Evolutionary conservation across 1,140 invertebrate genomes (phyloP), one percentile per base, ranked within the genome.

Genomic region (Sesamia nonagrioides): DNA sequence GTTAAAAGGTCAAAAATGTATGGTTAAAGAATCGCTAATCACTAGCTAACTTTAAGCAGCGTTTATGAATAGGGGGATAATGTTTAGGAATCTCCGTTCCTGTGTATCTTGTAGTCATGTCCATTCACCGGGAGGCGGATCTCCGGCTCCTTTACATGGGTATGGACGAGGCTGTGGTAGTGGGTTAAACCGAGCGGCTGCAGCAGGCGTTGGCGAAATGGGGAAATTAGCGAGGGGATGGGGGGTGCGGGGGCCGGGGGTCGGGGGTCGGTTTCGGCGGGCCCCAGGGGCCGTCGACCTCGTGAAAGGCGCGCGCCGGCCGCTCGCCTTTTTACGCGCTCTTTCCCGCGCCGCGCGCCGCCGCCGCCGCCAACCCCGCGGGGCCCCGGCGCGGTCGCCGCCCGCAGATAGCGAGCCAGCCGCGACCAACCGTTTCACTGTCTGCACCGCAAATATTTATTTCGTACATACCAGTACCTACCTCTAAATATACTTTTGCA

Each of bases 291-390:
- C 82, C 91, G 89, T 90, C 88, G 90, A 92, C 90, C 92, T 88
- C 91, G 91, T 90, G 92, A 92, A 93, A 92, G 91, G 90, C 89
- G 90, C 90, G 77, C 87, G 88, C 78, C 88, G 86, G 78, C 88
- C 88, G 92, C 87, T 92, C 90, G 91, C 91, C 89, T 93, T 93
- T 94, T 94, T 91, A 91, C 91, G 90, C 90, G 91, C 90, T 92
- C 89, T 90, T 92, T 91, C 92, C 91, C 89, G 89, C 90, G 88
- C 87, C 88, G 83, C 83, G 78, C 84, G 85, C 83, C 80, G 80
- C 84, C 79, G 88, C 84, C 86, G 86, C 88, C 84, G 85, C 84
- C 86, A 89, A 91, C 89, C 90, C 92, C 91, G 91, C 91, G 91
- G 91, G 90, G 89, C 91, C 89, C 91, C 86, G 89, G 86, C 85